Evolutionary conservation across 1,140 invertebrate species (phyloP).

Genomic region (Zaprionus ghesquierei): DNA sequence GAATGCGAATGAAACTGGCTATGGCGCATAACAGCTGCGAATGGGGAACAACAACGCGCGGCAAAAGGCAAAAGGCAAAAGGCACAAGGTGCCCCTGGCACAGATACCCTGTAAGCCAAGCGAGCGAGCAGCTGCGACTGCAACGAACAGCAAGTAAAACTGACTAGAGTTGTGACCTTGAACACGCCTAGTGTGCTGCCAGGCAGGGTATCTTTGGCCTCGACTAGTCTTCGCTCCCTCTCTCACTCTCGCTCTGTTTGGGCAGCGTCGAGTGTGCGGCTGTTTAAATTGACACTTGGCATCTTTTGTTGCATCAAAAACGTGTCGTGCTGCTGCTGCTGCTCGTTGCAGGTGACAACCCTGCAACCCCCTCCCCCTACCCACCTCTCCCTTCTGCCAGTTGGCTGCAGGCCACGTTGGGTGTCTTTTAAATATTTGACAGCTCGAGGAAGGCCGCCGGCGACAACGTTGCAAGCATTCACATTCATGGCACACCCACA

Average conservation of each 20-base stretch:
- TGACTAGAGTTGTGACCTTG: too few species aligned
- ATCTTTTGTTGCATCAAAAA: conserved; percentile 80
- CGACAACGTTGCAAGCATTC: background rate
- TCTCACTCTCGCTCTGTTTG: conserved; percentile 1
- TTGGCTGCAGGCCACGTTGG: conserved; percentile 4
- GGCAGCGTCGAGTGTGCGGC: conserved; percentile 57
- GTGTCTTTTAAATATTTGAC: conserved; percentile 23
- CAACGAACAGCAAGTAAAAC: too few species aligned
- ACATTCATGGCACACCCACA: background rate
- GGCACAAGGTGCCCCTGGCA: conserved; percentile 50
- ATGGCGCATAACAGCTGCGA: background rate
- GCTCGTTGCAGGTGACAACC: conserved; percentile 1
- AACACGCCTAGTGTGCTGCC: too few species aligned
- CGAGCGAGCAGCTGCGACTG: too few species aligned
- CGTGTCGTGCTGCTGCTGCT: conserved; percentile 42
- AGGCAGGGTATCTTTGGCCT: background rate
- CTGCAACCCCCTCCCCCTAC: conserved; percentile 12
- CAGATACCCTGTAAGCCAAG: background rate
- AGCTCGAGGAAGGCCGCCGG: conserved; percentile 5
- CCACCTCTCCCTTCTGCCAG: background rate
- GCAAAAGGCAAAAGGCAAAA: background rate
- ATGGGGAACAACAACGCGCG: background rate
- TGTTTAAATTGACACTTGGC: conserved; percentile 80
- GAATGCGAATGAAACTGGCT: conserved; percentile 3
- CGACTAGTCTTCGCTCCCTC: background rate